Evolutionary conservation across 1,140 invertebrate genomes (phyloP).

Genomic region (Eurosta solidaginis): DNA sequence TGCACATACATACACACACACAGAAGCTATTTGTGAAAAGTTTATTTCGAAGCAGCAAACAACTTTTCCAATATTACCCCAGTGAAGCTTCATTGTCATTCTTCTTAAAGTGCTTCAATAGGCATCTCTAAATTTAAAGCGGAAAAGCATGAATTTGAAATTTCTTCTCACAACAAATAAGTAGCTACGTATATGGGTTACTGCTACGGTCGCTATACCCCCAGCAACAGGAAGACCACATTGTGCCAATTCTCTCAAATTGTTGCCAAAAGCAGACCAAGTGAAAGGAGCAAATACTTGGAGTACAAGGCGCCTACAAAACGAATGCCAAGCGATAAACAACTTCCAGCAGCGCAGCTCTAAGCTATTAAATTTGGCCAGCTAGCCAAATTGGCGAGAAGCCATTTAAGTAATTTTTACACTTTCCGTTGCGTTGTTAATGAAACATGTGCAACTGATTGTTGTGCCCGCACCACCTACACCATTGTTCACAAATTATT

Average conservation of each 20-base stretch:
- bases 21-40: too few species aligned
- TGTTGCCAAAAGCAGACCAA: background rate
- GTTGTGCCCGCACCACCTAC: background rate
- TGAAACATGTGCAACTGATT: background rate
- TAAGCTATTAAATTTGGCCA: background rate
- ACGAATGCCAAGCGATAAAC: background rate
- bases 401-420: conserved; percentile 26
- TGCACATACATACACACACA: too few species aligned
- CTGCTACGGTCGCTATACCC: background rate
- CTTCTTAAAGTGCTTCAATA: background rate
- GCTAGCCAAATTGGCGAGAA: background rate
- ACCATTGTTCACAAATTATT: background rate
- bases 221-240: background rate
- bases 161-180: background rate
- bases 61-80: too few species aligned
- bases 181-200: background rate
- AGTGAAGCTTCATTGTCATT: background rate
- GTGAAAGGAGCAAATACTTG: background rate
- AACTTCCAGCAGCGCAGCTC: background rate
- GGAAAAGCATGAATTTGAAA: background rate
- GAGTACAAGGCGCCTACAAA: background rate
- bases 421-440: conserved; percentile 21
- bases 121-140: background rate
- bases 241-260: background rate
- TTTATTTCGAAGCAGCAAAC: too few species aligned